phyloP scores from a whole-genome alignment of 1,140 invertebrate genomes.

The Tetramorium alpestre region DNA sequence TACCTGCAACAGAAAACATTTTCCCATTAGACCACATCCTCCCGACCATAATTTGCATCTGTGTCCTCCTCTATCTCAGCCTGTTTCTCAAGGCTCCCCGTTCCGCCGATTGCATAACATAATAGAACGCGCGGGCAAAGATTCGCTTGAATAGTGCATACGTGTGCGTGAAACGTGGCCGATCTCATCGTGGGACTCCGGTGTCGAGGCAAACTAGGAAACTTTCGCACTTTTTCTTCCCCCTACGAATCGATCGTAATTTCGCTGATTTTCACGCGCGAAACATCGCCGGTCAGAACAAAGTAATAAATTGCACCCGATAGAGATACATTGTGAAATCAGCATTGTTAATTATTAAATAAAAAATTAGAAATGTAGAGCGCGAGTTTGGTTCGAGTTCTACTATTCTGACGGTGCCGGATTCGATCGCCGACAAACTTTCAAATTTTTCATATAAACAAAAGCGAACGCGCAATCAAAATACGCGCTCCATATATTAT shows the following conservation, averaged over 20 bases:
- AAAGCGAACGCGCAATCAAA: no score
- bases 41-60: slow-evolving; percentile 60
- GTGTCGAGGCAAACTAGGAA: not conserved
- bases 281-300: not conserved
- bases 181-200: slow-evolving; percentile 62
- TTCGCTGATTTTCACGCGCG: slow-evolving; percentile 51
- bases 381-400: no score
- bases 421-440: no score
- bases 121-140: slow-evolving; percentile 11
- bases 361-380: not conserved
- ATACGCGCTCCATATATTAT: no score
- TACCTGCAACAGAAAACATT: slow-evolving; percentile 70
- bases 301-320: not conserved
- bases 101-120: slow-evolving; percentile 36
- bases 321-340: no score
- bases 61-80: slow-evolving; percentile 37
- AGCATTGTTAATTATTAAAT: not conserved
- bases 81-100: slow-evolving; percentile 48
- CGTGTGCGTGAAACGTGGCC: slow-evolving; percentile 46
- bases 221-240: not conserved
- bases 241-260: slow-evolving; percentile 31
- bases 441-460: no score
- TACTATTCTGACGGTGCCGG: no score
- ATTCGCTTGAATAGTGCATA: slow-evolving; percentile 30
- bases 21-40: slow-evolving; percentile 58